Evolutionary conservation across 2,113 vertebrate species (phyloP), one percentile per base, ranked within the genome.

Genomic region (Neomonachus schauinslandi): DNA sequence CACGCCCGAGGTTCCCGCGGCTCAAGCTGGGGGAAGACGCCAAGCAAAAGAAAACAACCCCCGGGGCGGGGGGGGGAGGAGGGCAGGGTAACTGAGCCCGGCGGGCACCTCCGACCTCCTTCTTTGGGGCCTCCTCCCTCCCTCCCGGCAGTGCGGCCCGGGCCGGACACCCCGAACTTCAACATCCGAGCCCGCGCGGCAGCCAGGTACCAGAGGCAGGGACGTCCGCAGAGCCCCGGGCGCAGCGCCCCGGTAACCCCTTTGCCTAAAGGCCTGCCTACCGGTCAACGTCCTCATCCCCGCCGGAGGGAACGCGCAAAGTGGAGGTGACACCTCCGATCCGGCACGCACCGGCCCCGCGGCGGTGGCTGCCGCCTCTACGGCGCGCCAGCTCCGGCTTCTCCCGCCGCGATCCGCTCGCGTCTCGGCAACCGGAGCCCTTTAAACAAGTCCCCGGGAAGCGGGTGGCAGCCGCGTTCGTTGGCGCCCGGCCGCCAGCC

Each of bases 1-100:
- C 49, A 51, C 26, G 33, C 85, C 97, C 87, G 77, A 49, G 22
- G 65, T 46, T 63, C 46, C 91, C 82, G 80, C 16, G 39, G 72
- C 63, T 57, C 79, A 42, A 57, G 96, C 94, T 71, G 19, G 39
- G 72, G 82, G 46, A 95, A 87, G 87, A 83, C 79, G 59, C 77
- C n/a, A n/a, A 97, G 89, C 95, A 72, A 91, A 97, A 94, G 94
- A 96, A 97, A 94, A 97, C 95, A 95, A 96, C 87, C 87, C 94
- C 87, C 31, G 63, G 63, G 63, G 39, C 39, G 39, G 4, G 69
- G 33, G 22, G 63, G 46, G 51, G 46, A 49, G 80, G 67, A 80
- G 71, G 31, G 90, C 80, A 72, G 81, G 19, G 55, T 59, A 59
- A 59, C 59, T 18, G 72, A 92, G 76, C 90, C 97, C 74, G 18